Percentiles rank a stretch among this genome's conserved stretches.
phyloP scores from a whole-genome alignment of 2,888 invertebrate genomes.

The Toxonevra muliebris region DNA sequence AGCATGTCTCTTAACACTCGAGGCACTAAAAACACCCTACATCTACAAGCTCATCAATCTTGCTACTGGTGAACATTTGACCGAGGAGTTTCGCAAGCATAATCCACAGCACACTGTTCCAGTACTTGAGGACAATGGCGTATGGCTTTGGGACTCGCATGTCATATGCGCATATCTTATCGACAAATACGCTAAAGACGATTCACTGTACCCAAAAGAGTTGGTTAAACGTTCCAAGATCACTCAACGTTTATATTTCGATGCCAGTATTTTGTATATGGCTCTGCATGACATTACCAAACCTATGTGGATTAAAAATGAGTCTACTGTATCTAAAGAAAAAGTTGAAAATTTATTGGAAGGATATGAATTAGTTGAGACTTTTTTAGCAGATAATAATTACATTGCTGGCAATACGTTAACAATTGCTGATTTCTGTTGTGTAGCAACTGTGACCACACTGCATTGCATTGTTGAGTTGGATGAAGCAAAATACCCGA shows the following conservation, averaged over 20 bases:
- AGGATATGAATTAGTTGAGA: constrained; percentile 37
- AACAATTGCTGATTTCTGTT: constrained; percentile 53
- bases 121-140: constrained; percentile 65
- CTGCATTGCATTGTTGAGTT: constrained; percentile 35
- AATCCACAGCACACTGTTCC: constrained; percentile 69
- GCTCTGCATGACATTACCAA: constrained; percentile 11
- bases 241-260: constrained; percentile 46
- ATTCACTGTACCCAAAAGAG: constrained; percentile 51
- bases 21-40: constrained; percentile 69
- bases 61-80: constrained; percentile 42
- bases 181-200: constrained; percentile 67
- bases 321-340: constrained; percentile 32
- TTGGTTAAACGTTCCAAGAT: constrained; percentile 46
- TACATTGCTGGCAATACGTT: constrained; percentile 45
- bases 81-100: constrained; percentile 54
- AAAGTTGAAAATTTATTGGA: constrained; percentile 39
- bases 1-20: constrained; percentile 70
- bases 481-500: constrained; percentile 41
- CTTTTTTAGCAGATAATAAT: constrained; percentile 37
- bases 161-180: constrained; percentile 73
- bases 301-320: constrained; percentile 23
- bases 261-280: constrained; percentile 40
- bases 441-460: constrained; percentile 39
- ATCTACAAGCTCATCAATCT: constrained; percentile 44
- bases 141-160: constrained; percentile 73